A percentile compares a stretch with the other conserved stretches of the same genome.
Conservation (phyloP, 2,797 vertebrate species). For the Apogon hyalosoma region DNA sequence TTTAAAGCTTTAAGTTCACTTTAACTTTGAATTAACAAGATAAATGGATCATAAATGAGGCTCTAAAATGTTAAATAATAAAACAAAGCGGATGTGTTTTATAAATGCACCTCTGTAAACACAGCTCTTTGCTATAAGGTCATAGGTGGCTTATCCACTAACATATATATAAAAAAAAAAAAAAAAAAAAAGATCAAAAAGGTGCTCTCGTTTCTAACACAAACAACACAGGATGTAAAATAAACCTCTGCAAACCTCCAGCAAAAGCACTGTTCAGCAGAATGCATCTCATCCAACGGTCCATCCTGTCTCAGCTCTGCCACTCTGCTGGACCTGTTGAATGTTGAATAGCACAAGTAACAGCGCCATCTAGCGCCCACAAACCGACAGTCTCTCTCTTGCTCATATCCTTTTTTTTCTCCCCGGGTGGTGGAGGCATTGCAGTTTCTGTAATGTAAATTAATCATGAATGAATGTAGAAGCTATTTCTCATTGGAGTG, state of each 20-base stretch:
- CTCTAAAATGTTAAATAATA: too few relatives aligned
- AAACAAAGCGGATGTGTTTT: too few relatives aligned
- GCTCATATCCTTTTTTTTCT: rapidly evolving
- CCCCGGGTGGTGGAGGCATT: slow-evolving; percentile 60
- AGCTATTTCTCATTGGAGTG: too few relatives aligned
- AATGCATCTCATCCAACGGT: not conserved
- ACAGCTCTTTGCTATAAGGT: too few relatives aligned
- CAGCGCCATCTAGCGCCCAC: slow-evolving; percentile 54
- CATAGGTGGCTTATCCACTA: too few relatives aligned
- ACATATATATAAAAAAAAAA: too few relatives aligned
- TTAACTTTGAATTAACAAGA: too few relatives aligned
- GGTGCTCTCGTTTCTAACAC: too few relatives aligned
- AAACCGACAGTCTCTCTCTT: not conserved
- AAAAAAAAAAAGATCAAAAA: too few relatives aligned
- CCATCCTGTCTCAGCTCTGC: not conserved
- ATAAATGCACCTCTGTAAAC: too few relatives aligned
- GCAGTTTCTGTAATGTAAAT: slow-evolving; percentile 9
- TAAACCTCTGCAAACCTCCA: not conserved
- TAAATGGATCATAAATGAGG: too few relatives aligned
- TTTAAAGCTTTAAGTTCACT: too few relatives aligned
- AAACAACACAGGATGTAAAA: not conserved
- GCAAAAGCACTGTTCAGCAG: not conserved
- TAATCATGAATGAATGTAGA: not conserved
- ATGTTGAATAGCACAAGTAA: slow-evolving; percentile 4
- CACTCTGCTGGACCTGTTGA: slow-evolving; percentile 57